A percentile compares a stretch with the other conserved stretches of the same genome.
phyloP scores from a whole-genome alignment of 2,797 vertebrate genomes.

The Pipistrellus nathusii region DNA sequence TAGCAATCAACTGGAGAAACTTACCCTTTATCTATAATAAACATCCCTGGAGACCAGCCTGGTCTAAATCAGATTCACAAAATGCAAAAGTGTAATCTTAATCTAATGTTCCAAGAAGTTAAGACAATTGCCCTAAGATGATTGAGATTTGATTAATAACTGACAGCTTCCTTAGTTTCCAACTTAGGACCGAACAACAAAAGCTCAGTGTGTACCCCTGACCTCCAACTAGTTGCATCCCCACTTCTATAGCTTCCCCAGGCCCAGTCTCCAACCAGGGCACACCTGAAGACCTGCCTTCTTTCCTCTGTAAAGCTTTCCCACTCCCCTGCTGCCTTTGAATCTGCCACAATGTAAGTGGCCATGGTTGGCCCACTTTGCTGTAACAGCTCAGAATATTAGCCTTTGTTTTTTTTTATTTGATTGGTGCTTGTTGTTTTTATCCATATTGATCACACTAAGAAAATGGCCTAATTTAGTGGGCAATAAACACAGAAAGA shows the following conservation, averaged over 20 bases:
- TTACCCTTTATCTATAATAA: background rate
- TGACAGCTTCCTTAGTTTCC: background rate
- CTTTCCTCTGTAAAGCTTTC: background rate
- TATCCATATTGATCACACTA: background rate
- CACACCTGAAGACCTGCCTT: background rate
- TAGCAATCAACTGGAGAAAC: background rate
- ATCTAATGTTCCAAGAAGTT: background rate
- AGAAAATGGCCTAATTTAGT: background rate
- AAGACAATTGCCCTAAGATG: background rate
- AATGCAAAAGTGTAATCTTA: background rate
- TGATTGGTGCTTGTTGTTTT: background rate
- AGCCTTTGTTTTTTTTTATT: background rate
- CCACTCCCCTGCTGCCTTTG: background rate
- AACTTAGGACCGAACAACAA: background rate
- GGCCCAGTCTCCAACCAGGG: accelerated
- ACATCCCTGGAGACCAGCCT: background rate
- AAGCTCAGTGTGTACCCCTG: background rate
- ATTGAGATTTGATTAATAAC: background rate
- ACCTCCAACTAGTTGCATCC: background rate
- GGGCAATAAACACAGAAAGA: background rate
- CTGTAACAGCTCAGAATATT: background rate
- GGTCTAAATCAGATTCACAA: background rate
- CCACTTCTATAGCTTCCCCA: background rate
- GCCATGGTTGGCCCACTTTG: background rate
- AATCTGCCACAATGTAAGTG: background rate